Conservation (phyloP, 2,113 vertebrate species). For the Sorex fumeus region DNA sequence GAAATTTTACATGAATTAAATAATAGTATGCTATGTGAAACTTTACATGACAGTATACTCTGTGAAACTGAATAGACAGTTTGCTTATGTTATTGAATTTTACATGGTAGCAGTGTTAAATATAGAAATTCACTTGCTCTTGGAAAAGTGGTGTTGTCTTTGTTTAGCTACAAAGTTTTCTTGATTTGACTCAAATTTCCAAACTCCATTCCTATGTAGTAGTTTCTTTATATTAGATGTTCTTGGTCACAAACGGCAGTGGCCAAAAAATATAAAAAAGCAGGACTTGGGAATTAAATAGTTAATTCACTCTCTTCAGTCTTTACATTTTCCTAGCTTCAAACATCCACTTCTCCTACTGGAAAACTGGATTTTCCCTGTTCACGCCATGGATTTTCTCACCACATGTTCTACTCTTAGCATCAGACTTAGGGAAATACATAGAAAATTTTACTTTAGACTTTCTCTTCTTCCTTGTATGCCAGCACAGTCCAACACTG, state of each 20-base stretch:
- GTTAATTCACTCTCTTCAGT: background rate
- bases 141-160: background rate
- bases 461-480: no score
- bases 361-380: no score
- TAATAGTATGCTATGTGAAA: no score
- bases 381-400: background rate
- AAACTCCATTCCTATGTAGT: background rate
- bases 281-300: background rate
- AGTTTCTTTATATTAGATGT: background rate
- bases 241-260: background rate
- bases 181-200: background rate
- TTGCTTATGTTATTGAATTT: no score
- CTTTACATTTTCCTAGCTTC: background rate
- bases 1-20: no score
- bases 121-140: conserved; percentile 26
- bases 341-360: background rate
- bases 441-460: background rate
- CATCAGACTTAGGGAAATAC: background rate
- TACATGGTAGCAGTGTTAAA: background rate
- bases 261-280: background rate
- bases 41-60: no score
- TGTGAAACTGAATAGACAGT: no score
- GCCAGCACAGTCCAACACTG: background rate
- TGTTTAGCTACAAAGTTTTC: conserved; percentile 1
- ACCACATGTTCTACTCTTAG: background rate